Percentiles rank a stretch among this genome's conserved stretches.
These are phyloP conservation scores for Thymallus thymallus DNA, from an alignment of 2,113 vertebrate genomes.

Conservation along the genomic window DNA sequence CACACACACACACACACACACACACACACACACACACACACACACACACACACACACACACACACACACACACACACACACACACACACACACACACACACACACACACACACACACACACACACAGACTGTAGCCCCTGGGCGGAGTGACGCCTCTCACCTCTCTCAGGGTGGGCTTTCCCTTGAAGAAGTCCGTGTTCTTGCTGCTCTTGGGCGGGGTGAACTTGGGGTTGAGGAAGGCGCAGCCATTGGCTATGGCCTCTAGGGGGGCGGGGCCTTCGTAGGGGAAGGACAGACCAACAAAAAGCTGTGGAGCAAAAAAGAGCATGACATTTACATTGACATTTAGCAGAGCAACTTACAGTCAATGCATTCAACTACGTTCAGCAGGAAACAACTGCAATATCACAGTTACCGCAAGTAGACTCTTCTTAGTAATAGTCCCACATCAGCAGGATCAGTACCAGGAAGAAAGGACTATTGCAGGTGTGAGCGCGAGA, in stretches of 20 bases:
- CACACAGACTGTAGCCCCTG: neutral
- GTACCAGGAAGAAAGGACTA: too few relatives aligned
- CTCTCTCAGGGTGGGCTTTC: conserved; percentile 96
- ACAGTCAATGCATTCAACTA: too few relatives aligned
- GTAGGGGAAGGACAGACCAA: conserved; percentile 95
- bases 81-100: neutral
- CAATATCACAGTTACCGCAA: neutral
- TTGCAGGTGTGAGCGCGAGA: too few relatives aligned
- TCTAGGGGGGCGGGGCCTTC: conserved; percentile 95
- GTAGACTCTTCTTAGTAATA: neutral
- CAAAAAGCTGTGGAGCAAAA: conserved; percentile 84
- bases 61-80: neutral
- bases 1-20: neutral
- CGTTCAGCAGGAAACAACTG: too few relatives aligned
- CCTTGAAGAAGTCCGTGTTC: conserved; percentile 98
- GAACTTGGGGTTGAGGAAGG: conserved; percentile 94
- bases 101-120: neutral
- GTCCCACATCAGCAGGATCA: neutral
- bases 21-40: neutral
- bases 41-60: neutral
- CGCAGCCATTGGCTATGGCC: conserved; percentile 96
- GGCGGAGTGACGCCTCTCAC: conserved; percentile 61
- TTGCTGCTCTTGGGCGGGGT: conserved; percentile 96
- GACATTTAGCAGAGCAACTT: too few relatives aligned
- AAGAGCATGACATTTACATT: neutral